Conservation (phyloP, 2,797 vertebrate genomes). For the Coregonus sp. region DNA sequence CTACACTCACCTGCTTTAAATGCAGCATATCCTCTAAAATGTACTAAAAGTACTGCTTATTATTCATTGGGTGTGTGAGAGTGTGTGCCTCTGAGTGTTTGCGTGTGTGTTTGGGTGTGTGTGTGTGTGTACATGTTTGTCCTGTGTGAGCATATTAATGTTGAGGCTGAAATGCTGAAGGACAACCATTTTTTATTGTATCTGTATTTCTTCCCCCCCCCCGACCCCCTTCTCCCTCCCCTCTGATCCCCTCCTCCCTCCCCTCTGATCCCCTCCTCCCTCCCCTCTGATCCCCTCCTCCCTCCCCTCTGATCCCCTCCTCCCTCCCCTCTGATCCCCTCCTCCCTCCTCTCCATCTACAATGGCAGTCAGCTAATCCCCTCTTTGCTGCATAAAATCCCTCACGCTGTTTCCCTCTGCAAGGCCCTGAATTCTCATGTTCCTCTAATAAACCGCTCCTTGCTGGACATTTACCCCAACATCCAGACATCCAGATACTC, state of each 20-base stretch:
- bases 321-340: background rate
- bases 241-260: background rate
- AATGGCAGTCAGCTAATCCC: no score
- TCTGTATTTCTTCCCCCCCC: background rate
- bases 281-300: background rate
- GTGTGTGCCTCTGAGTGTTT: slow-evolving; percentile 5
- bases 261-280: background rate
- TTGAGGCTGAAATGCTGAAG: background rate
- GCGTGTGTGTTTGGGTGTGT: background rate
- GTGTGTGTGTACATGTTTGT: slow-evolving; percentile 6
- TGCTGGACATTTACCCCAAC: no score
- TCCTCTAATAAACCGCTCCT: background rate
- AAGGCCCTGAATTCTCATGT: background rate
- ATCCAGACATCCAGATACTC: no score
- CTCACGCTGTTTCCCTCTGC: background rate
- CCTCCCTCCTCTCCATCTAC: background rate
- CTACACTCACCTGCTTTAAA: background rate
- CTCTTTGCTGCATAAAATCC: no score
- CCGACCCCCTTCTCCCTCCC: background rate
- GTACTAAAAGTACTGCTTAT: background rate
- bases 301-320: background rate
- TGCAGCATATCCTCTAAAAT: background rate
- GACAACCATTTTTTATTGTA: background rate
- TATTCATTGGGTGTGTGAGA: slow-evolving; percentile 4
- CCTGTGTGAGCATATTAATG: background rate